Evolutionary conservation across 2,113 vertebrate genomes (phyloP), one percentile per base, ranked within the genome.

Genomic region (Pagrus major): DNA sequence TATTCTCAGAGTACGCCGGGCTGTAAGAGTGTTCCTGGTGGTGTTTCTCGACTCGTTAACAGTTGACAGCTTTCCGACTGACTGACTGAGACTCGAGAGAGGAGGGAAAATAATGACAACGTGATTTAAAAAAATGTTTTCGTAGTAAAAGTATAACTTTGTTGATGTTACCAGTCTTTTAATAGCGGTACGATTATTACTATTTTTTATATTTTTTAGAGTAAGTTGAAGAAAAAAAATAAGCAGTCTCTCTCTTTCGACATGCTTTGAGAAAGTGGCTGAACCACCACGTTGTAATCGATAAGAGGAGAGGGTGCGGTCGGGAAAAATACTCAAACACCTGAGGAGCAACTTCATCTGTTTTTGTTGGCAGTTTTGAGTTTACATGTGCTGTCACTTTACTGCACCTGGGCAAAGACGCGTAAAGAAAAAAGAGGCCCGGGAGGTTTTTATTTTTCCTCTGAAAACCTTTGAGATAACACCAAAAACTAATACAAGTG

Each of bases 181-280:
- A 87, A 89, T 94, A 93, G 91, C 84, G 78, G 89, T 88, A 90
- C 80, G 75, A 88, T 94, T 92, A 90, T 92, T 91, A 92, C 80
- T 61, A 86, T 91, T 94, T 94, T 93, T 93, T 92, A 93, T 94
- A 94, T 93, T 94, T 93, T 93, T 83, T 92, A 93, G 91, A 85
- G 91, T 88, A 90, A 89, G 88, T 77, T 79, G 74, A 80, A 71
- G 80, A 80, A 52, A 21, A 51, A 82, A 58, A 81, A 80, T 15
- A 77, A 85, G 72, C 60, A 31, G 83, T 68, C 52, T 78, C 84
- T 81, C 72, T 78, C 61, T 71, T 75, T 84, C 12, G 71, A 79
- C 75, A 58, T 47, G 83, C 86, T 58, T 49, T 76, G 78, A 91
- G 75, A 78, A 81, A 81, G 81, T 56, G 83, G 78, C 81, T 66